Evolutionary conservation across 2,113 vertebrate genomes (phyloP).

Genomic region (Pteruthius melanotis): DNA sequence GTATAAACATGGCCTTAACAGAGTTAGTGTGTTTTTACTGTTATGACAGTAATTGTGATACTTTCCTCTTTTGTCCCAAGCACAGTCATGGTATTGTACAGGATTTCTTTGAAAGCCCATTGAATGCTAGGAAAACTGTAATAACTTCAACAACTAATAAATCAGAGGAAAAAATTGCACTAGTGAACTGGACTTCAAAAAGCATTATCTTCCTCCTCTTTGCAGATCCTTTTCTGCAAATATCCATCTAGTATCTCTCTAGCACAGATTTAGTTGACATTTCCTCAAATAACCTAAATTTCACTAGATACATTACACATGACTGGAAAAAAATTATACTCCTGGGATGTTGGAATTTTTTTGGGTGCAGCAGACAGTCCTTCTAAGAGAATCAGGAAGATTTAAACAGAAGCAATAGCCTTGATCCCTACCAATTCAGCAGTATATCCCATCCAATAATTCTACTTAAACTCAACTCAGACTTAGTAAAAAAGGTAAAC

Average conservation of each 20-base stretch:
- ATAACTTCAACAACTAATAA: neutral
- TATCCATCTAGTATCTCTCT: neutral
- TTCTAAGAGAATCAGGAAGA: neutral
- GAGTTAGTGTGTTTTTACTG: neutral
- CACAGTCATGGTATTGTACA: neutral
- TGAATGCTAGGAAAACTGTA: neutral
- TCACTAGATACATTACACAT: neutral
- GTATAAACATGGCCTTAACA: neutral
- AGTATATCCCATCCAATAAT: neutral
- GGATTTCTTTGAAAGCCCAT: neutral
- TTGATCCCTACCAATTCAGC: neutral
- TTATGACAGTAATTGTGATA: neutral
- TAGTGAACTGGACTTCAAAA: neutral
- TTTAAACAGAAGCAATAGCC: neutral
- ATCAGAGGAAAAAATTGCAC: neutral
- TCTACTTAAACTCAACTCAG: neutral
- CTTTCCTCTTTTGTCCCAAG: neutral
- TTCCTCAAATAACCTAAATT: neutral
- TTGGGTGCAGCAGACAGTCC: neutral
- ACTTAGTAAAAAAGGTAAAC: neutral
- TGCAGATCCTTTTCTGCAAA: neutral
- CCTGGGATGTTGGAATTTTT: neutral
- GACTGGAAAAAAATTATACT: neutral
- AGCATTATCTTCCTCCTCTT: neutral
- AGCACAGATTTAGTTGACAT: neutral